Evolutionary conservation across 2,888 invertebrate species (phyloP).

Genomic region (Vanessa cardui): DNA sequence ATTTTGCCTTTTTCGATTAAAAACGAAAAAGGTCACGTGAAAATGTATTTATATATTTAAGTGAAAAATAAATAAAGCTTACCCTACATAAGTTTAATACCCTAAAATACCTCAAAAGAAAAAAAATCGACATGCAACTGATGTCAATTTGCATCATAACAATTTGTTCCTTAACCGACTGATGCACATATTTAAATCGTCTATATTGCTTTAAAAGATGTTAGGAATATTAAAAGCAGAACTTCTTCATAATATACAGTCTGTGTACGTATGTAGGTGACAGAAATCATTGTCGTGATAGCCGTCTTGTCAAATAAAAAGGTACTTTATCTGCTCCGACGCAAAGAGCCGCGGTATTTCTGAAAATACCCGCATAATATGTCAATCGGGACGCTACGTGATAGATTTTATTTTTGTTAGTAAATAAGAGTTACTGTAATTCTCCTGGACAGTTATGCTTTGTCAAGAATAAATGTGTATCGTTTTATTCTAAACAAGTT

Average conservation of each 20-base stretch:
- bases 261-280: too few species aligned
- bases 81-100: too few species aligned
- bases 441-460: slow-evolving; percentile 19
- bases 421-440: slow-evolving; percentile 24
- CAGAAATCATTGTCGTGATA: background rate
- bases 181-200: slow-evolving; percentile 13
- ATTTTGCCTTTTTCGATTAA: too few species aligned
- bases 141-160: slow-evolving; percentile 1
- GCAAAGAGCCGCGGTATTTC: slow-evolving; percentile 23
- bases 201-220: slow-evolving; percentile 14
- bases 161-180: background rate
- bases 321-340: slow-evolving; percentile 40
- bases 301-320: slow-evolving; percentile 30
- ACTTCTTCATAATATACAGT: slow-evolving; percentile 9
- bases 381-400: slow-evolving; percentile 30
- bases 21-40: too few species aligned
- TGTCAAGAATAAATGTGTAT: background rate
- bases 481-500: too few species aligned
- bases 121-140: background rate
- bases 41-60: too few species aligned
- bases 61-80: too few species aligned
- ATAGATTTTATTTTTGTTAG: slow-evolving; percentile 28
- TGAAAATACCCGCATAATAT: slow-evolving; percentile 38
- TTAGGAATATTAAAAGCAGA: slow-evolving; percentile 17
- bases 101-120: background rate